A percentile compares a stretch with the other conserved stretches of the same genome.
phyloP scores from a whole-genome alignment of 2,888 invertebrate species.

The Trachelus troglodyta region DNA sequence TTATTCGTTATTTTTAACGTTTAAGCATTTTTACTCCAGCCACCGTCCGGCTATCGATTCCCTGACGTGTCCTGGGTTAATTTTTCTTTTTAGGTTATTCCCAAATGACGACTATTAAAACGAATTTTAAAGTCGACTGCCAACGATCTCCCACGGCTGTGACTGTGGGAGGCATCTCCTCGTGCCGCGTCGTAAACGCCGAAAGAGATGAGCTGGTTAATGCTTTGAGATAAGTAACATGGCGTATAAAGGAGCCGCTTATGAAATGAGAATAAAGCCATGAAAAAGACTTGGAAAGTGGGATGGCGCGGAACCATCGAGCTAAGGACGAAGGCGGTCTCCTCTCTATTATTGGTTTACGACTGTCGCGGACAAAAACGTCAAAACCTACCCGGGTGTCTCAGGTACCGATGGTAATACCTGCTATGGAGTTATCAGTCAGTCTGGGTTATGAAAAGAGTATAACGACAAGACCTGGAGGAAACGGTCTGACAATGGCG shows the following conservation, averaged over 20 bases:
- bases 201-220: conserved; percentile 3
- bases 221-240: conserved; percentile 1
- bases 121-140: background rate
- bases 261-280: conserved; percentile 15
- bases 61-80: background rate
- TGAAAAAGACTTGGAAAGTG: conserved; percentile 21
- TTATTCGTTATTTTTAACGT: background rate
- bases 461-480: conserved; percentile 4
- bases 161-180: background rate
- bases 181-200: conserved; percentile 4
- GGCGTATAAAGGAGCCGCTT: conserved; percentile 12
- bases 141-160: background rate
- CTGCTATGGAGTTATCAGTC: background rate
- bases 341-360: conserved; percentile 37
- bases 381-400: conserved; percentile 4
- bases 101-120: background rate
- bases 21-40: background rate
- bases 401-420: background rate
- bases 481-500: background rate
- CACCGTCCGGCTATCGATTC: background rate
- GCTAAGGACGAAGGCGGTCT: conserved; percentile 10
- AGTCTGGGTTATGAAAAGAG: background rate
- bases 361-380: conserved; percentile 30
- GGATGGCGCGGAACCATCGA: conserved; percentile 11
- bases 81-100: background rate